Percentiles rank a stretch among this genome's conserved stretches.
Conservation (phyloP, 2,888 invertebrate genomes). For the Synanthedon formicaeformis region DNA sequence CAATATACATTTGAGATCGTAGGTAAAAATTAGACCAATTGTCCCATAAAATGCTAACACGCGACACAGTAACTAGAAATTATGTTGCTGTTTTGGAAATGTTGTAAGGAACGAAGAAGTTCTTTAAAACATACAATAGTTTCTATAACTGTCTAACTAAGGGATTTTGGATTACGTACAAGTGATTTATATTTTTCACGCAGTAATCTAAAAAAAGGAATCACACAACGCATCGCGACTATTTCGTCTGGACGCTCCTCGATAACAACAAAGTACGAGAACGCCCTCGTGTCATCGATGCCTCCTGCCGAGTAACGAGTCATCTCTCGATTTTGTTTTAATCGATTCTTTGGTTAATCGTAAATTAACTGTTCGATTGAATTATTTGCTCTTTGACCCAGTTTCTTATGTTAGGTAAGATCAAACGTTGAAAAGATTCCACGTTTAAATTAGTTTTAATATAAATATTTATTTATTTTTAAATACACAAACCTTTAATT, state of each 20-base stretch:
- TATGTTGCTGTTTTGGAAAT: too few relatives aligned
- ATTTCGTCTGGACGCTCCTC: neutral
- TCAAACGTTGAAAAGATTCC: neutral
- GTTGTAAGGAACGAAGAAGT: too few relatives aligned
- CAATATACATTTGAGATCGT: too few relatives aligned
- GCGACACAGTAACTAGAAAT: too few relatives aligned
- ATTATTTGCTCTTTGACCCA: conserved; percentile 27
- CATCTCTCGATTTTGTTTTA: conserved; percentile 35
- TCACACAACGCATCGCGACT: neutral
- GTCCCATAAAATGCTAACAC: too few relatives aligned
- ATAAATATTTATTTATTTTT: neutral
- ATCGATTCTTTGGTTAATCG: conserved; percentile 34
- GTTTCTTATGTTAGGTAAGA: conserved; percentile 12
- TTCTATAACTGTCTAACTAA: too few relatives aligned
- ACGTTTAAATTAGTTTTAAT: neutral
- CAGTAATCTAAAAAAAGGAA: too few relatives aligned
- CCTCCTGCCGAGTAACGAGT: conserved; percentile 25
- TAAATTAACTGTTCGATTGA: conserved; percentile 31
- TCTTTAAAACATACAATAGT: too few relatives aligned
- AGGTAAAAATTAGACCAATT: too few relatives aligned
- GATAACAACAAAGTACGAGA: neutral
- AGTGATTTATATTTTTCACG: too few relatives aligned
- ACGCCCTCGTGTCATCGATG: conserved; percentile 1
- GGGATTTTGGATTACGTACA: too few relatives aligned
- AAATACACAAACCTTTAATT: too few relatives aligned